Evolutionary conservation across 2,888 invertebrate genomes (phyloP).

Genomic region (Drosophila tripunctata): DNA sequence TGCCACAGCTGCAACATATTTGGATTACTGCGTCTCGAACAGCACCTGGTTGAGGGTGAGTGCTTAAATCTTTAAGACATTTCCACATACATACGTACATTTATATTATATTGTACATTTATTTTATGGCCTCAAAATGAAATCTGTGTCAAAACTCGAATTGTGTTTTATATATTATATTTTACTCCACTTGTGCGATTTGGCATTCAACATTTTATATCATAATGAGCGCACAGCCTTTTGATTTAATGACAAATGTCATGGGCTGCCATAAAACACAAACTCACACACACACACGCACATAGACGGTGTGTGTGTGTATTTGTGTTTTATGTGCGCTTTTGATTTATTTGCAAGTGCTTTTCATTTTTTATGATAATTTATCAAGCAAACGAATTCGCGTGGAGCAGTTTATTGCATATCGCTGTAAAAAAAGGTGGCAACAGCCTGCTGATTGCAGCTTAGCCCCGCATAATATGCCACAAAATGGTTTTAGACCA

Average conservation of each 20-base stretch:
- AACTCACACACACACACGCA: constrained; percentile 15
- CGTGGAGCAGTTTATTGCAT: constrained; percentile 8
- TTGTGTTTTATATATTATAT: constrained; percentile 43
- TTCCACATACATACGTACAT: neutral
- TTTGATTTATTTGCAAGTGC: constrained; percentile 59
- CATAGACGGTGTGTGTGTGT: constrained; percentile 4
- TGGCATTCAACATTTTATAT: constrained; percentile 52
- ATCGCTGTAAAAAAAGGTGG: constrained; percentile 34
- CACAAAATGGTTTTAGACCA: constrained; percentile 51
- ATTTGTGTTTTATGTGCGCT: constrained; percentile 52
- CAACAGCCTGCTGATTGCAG: constrained; percentile 63
- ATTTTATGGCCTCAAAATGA: constrained; percentile 24
- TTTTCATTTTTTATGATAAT: constrained; percentile 75
- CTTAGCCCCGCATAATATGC: constrained; percentile 47
- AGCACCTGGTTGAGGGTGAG: constrained; percentile 56
- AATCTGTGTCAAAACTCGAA: constrained; percentile 47
- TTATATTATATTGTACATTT: too few relatives aligned
- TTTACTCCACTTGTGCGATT: constrained; percentile 48
- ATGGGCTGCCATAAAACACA: constrained; percentile 61
- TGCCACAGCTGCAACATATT: constrained; percentile 61
- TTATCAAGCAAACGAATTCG: constrained; percentile 56
- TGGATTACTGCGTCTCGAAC: constrained; percentile 58
- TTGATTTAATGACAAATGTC: constrained; percentile 75
- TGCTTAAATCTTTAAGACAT: constrained; percentile 16
- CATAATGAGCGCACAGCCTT: constrained; percentile 74